Conservation (phyloP, 2,797 vertebrate genomes). For the Notolabrus celidotus region DNA sequence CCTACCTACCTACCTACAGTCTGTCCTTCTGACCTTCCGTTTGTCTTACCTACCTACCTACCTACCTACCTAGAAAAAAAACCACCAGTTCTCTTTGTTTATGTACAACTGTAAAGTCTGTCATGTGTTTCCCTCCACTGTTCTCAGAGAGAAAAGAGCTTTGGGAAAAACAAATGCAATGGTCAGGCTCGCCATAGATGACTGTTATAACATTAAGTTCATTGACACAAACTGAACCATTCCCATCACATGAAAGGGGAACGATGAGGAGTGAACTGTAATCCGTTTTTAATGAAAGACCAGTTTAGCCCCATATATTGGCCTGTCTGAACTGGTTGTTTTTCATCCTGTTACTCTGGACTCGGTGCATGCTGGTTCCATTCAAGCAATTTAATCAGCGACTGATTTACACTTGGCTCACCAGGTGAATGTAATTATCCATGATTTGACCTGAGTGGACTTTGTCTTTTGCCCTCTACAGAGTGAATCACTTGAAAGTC, state of each 20-base stretch:
- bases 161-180: constrained; percentile 5
- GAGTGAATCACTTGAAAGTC: constrained; percentile 24
- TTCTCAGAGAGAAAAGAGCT: background rate
- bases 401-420: constrained; percentile 40
- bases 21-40: too few relatives aligned
- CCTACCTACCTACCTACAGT: too few relatives aligned
- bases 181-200: background rate
- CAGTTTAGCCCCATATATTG: constrained; percentile 33
- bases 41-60: too few relatives aligned
- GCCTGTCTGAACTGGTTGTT: constrained; percentile 16
- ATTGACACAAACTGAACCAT: constrained; percentile 20
- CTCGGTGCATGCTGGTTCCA: constrained; percentile 26
- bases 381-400: constrained; percentile 30
- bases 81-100: background rate
- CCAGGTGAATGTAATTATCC: constrained; percentile 42
- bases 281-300: constrained; percentile 41
- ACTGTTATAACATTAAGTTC: constrained; percentile 1
- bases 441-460: constrained; percentile 33
- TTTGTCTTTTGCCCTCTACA: constrained; percentile 2
- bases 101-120: background rate
- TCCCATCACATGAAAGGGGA: constrained; percentile 15
- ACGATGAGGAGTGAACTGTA: constrained; percentile 5
- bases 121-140: background rate
- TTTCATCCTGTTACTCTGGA: constrained; percentile 36
- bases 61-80: too few relatives aligned